These are phyloP conservation scores for Cheumatopsyche charites DNA, from an alignment of 1,140 invertebrate species.

Conservation along the genomic window DNA sequence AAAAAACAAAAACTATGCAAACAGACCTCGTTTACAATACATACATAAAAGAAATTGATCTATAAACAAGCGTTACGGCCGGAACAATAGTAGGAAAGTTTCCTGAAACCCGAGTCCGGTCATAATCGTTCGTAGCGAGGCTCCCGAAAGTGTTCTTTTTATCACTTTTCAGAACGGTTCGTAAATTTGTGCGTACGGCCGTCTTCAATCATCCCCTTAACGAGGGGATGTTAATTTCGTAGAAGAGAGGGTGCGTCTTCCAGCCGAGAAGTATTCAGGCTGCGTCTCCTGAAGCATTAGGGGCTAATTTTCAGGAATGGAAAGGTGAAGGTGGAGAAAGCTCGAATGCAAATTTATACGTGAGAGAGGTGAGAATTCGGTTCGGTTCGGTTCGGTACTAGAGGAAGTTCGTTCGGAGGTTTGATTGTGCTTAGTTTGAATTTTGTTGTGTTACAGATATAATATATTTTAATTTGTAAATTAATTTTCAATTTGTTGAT, in stretches of 20 bases:
- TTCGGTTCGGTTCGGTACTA: too few species aligned
- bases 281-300: conserved; percentile 6
- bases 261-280: not conserved
- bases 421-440: too few species aligned
- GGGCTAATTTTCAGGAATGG: conserved; percentile 2
- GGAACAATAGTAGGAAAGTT: conserved; percentile 18
- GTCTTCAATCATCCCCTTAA: conserved; percentile 15
- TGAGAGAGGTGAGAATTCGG: too few species aligned
- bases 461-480: too few species aligned
- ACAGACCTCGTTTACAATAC: too few species aligned
- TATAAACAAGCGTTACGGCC: not conserved
- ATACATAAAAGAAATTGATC: conserved; percentile 21
- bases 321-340: not conserved
- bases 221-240: conserved; percentile 8
- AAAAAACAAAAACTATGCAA: too few species aligned
- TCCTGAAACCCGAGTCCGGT: not conserved
- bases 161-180: conserved; percentile 2
- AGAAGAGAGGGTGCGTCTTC: not conserved
- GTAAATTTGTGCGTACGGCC: not conserved
- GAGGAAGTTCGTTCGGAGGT: too few species aligned
- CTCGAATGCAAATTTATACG: conserved; percentile 1
- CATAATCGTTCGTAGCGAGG: conserved; percentile 19
- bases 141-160: conserved; percentile 21
- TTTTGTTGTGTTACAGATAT: too few species aligned
- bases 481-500: too few species aligned